These are phyloP conservation scores for Siniperca obscura DNA, from an alignment of 2,797 vertebrate genomes.

Conservation along the genomic window DNA sequence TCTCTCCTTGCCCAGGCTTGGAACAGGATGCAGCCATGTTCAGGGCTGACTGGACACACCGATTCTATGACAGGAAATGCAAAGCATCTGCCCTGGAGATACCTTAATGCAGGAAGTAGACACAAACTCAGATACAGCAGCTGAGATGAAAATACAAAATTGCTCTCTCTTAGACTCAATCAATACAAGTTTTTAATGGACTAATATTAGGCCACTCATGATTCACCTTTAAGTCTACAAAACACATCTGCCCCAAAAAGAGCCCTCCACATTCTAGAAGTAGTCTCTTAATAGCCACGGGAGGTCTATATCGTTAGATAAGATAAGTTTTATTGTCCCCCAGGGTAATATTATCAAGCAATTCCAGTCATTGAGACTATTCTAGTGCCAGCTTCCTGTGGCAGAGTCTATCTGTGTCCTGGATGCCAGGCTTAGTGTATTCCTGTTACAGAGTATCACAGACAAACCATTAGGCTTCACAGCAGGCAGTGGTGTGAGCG, in stretches of 20 bases:
- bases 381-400: conserved; percentile 58
- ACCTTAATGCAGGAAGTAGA: conserved; percentile 15
- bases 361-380: conserved; percentile 62
- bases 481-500: conserved; percentile 25
- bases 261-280: conserved; percentile 36
- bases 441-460: conserved; percentile 51
- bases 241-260: conserved; percentile 34
- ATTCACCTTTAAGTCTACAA: conserved; percentile 27
- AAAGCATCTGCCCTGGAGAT: conserved; percentile 30
- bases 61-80: conserved; percentile 32
- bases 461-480: conserved; percentile 54
- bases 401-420: conserved; percentile 66
- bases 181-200: neutral
- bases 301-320: conserved; percentile 58
- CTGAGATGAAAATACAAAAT: conserved; percentile 22
- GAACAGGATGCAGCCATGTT: conserved; percentile 25
- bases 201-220: neutral
- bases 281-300: conserved; percentile 61
- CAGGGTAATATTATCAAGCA: conserved; percentile 68
- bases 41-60: conserved; percentile 13
- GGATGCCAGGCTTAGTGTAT: conserved; percentile 67
- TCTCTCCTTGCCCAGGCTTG: conserved; percentile 3
- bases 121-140: conserved; percentile 3
- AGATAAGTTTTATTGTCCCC: conserved; percentile 68
- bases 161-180: neutral